Evolutionary conservation across 2,888 invertebrate genomes (phyloP).

Genomic region (Drosophila leonis): DNA sequence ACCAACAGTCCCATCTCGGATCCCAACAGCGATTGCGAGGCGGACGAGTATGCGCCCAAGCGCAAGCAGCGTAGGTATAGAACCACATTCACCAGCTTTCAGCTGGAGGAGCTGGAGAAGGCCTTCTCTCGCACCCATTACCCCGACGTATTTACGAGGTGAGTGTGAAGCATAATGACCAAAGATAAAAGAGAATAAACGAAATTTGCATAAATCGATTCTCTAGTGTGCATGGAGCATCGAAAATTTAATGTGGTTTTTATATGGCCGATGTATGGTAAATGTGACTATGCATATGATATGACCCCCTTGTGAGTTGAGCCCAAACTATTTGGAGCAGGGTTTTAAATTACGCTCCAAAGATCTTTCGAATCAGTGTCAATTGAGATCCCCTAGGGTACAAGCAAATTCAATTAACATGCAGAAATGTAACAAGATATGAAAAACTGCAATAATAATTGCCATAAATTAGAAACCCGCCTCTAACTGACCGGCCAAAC

Average conservation of each 20-base stretch:
- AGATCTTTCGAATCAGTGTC: constrained; percentile 33
- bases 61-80: constrained; percentile 95
- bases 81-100: constrained; percentile 97
- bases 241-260: constrained; percentile 34
- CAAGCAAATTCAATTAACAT: constrained; percentile 62
- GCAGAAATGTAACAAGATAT: constrained; percentile 49
- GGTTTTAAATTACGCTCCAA: constrained; percentile 33
- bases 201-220: constrained; percentile 68
- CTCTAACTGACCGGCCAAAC: constrained; percentile 16
- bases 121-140: constrained; percentile 99
- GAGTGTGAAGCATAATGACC: constrained; percentile 72
- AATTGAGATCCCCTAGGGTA: constrained; percentile 22
- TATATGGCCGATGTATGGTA: constrained; percentile 43
- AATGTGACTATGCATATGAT: constrained; percentile 19
- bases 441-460: constrained; percentile 61
- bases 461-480: constrained; percentile 72
- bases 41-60: constrained; percentile 93
- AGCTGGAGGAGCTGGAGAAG: constrained; percentile 97
- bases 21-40: constrained; percentile 88
- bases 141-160: constrained; percentile 99
- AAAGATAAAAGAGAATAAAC: constrained; percentile 41
- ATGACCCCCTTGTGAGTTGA: constrained; percentile 20
- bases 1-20: constrained; percentile 87
- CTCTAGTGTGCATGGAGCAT: constrained; percentile 2
- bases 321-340: constrained; percentile 35